Base-by-base conservation (phyloP, 2,113 vertebrate genomes). In the Falcunculus frontatus region DNA sequence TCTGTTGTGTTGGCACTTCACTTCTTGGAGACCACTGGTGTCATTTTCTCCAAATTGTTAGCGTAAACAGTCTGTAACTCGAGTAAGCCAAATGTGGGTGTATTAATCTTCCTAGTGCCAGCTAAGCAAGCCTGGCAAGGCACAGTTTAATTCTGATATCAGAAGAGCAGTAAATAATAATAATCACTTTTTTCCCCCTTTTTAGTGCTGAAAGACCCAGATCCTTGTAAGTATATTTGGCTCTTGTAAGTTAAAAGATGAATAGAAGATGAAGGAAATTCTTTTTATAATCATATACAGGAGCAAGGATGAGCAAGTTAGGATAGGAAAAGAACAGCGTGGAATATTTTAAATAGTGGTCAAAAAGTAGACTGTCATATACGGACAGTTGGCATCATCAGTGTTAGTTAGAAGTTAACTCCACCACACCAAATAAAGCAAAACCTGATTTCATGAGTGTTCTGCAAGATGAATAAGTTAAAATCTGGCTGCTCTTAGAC, bases 11-110 rank as follows among this genome's bases (percentile, higher is more conserved):
- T 97, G 92, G 95, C 96, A 96, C 56, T 97, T 96, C 84, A n/a
- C 85, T 92, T 96, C 92, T 88, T 96, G 92, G 93, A 96, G 96
- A 96, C 95, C 93, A 95, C 79, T 92, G 86, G 96, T 97, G 92
- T 96, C 92, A 96, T 96, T 97, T 96, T 92, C 96, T 96, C 93
- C 96, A 96, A 96, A 96, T 96, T 93, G 95, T 95, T 92, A 97
- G 90, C 60, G 90, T 96, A 97, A 97, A 97, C 93, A 96, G 76
- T 96, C 95, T 96, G 95, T 93, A 96, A 95, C 90, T 96, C 23
- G 68, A 96, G 90, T 84, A 96, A 97, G 95, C 95, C 96, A 96
- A 96, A 93, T 87, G 95, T 95, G 92, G 90, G 95, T 90, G 88
- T 93, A 93, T 74, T 96, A 96, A 96, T 97, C 96, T 93, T 96